phyloP scores from a whole-genome alignment of 30 jellyfish, hydroid and myxozoan genomes.

The Clytia hemisphaerica region DNA sequence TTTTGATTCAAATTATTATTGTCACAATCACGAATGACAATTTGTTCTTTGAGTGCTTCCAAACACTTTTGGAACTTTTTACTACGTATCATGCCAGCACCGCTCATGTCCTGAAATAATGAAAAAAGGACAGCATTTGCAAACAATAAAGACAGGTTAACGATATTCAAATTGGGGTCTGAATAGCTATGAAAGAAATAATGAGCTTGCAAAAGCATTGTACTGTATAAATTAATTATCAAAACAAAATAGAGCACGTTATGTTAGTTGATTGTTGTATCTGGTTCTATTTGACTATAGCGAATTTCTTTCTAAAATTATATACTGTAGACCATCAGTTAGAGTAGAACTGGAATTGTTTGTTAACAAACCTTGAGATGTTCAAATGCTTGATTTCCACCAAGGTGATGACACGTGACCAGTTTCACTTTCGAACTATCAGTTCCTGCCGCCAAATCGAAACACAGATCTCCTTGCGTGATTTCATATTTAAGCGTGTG shows the following conservation, averaged over 20 bases:
- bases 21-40: slow-evolving; percentile 52
- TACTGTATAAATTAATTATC: no score
- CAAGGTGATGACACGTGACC: slow-evolving; percentile 88
- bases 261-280: no score
- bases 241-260: no score
- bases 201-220: no score
- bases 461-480: slow-evolving; percentile 90
- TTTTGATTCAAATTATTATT: slow-evolving; percentile 29
- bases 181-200: no score
- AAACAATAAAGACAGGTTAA: background rate
- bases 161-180: background rate
- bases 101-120: no score
- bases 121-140: background rate
- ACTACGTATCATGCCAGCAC: slow-evolving; percentile 63
- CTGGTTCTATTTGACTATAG: no score
- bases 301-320: no score
- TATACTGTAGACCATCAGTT: no score
- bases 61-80: slow-evolving; percentile 42
- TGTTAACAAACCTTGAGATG: slow-evolving; percentile 78
- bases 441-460: slow-evolving; percentile 42
- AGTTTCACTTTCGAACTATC: slow-evolving; percentile 58
- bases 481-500: slow-evolving; percentile 74
- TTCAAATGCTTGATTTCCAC: slow-evolving; percentile 90
- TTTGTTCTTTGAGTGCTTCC: slow-evolving; percentile 52
- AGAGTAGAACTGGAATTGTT: no score